Conservation (phyloP, 2,797 vertebrate species). For the Pterois miles region DNA sequence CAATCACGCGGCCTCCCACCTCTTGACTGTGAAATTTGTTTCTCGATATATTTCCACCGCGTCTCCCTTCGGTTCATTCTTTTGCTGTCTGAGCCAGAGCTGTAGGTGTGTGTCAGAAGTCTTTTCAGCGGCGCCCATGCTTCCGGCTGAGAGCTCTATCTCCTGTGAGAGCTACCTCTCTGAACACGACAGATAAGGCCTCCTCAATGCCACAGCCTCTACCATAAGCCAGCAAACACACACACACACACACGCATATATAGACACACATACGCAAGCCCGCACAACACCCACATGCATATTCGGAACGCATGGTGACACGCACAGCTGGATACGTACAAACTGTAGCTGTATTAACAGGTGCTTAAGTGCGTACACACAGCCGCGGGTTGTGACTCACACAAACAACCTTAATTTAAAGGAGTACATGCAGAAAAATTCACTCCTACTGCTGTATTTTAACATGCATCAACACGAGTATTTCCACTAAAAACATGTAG, state of each 20-base stretch:
- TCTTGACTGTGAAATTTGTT: constrained; percentile 48
- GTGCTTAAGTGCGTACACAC: constrained; percentile 11
- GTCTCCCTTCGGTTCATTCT: constrained; percentile 45
- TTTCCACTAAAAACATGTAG: constrained; percentile 26
- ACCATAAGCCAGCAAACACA: constrained; percentile 40
- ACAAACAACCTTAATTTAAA: constrained; percentile 26
- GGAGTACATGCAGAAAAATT: constrained; percentile 29
- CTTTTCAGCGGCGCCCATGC: constrained; percentile 67
- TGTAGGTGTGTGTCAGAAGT: constrained; percentile 72
- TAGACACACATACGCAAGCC: background rate
- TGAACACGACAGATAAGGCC: constrained; percentile 79
- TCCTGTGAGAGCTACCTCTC: constrained; percentile 70
- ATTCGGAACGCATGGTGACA: constrained; percentile 35
- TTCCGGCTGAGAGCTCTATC: constrained; percentile 67
- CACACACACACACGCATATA: background rate
- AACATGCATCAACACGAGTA: constrained; percentile 26
- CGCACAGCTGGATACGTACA: constrained; percentile 43
- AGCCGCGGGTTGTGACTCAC: constrained; percentile 28
- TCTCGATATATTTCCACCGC: constrained; percentile 55
- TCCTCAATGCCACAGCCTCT: constrained; percentile 61
- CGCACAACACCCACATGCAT: constrained; percentile 45
- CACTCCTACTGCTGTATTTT: constrained; percentile 14
- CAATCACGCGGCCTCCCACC: constrained; percentile 18
- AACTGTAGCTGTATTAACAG: constrained; percentile 32
- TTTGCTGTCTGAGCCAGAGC: constrained; percentile 56